phyloP scores from a whole-genome alignment of 2,888 invertebrate genomes.

The Eupithecia inturbata region DNA sequence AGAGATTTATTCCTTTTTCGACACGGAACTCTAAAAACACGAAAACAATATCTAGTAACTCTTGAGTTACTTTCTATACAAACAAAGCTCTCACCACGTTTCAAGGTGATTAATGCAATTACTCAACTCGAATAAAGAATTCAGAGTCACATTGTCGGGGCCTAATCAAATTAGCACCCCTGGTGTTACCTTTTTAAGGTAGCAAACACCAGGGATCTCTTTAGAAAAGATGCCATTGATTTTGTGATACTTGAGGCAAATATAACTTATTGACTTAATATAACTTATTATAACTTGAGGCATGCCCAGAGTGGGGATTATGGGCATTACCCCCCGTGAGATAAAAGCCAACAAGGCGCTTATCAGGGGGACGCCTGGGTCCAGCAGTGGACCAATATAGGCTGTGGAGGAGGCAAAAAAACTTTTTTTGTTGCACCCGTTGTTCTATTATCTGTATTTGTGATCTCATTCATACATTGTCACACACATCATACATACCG shows the following conservation, averaged over 20 bases:
- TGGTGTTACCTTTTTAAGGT: not conserved
- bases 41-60: not conserved
- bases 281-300: too few species aligned
- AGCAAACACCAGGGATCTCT: not conserved
- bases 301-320: too few species aligned
- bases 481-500: too few species aligned
- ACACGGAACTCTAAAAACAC: not conserved
- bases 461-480: not conserved
- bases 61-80: not conserved
- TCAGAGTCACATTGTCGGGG: conserved; percentile 52
- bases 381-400: too few species aligned
- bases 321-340: too few species aligned
- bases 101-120: conserved; percentile 57
- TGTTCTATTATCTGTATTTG: not conserved
- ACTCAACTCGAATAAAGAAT: conserved; percentile 51
- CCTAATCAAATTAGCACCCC: conserved; percentile 57
- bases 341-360: too few species aligned
- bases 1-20: too few species aligned
- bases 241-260: not conserved
- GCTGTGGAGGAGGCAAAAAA: too few species aligned
- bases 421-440: not conserved
- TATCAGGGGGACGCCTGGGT: too few species aligned
- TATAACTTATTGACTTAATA: too few species aligned
- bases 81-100: not conserved
- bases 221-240: not conserved